Evolutionary conservation across 1,140 invertebrate species (phyloP), one percentile per base, ranked within the genome.

Genomic region (Mycetomoellerius zeteki): DNA sequence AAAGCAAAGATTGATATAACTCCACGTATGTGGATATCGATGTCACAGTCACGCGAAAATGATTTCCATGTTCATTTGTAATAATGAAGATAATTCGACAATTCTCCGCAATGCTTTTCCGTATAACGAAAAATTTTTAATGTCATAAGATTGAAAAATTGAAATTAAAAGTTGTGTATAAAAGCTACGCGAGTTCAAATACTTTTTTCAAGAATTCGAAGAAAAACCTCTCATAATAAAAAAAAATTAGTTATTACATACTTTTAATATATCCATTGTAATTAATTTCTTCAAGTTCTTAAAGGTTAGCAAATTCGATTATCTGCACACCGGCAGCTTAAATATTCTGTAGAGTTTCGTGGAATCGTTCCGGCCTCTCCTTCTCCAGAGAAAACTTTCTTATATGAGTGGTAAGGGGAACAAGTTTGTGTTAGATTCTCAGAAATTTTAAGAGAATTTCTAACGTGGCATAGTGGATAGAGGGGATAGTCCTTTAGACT

Each of bases 1-100:
- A 60, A 76, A 33, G 21, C 30, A 60, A 60, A 43, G 6, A 37
- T 43, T 60, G 33, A 76, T 60, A 24, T 37, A 76, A 14, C 24
- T 60, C 3, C 6, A 3, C 12, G 7, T 8, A 1, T n/a, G 14
- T 24, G 8, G 1, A 60, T 76, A 37, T 37, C 33, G 24, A 37
- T 27, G 52, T 0, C 21, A 58, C 16, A 24, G 14, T 43, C 14
- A 8, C 10, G 14, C 54, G 33, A 76, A 76, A 76, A 76, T 60
- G 1, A 75, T 37, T 33, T 5, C 3, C n/a, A 37, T 3, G n/a
- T 76, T 24, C 19, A 43, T 43, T 37, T 16, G 1, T 12, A 43
- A 14, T 2, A 6, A 76, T 21, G 33, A 76, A 43, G 8, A 7
- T 14, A 37, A 73, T 56, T 21, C 8, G 27, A 73, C 12, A 75